Base-by-base conservation (phyloP, 2,888 invertebrate species). In the Dastarcus helophoroides region DNA sequence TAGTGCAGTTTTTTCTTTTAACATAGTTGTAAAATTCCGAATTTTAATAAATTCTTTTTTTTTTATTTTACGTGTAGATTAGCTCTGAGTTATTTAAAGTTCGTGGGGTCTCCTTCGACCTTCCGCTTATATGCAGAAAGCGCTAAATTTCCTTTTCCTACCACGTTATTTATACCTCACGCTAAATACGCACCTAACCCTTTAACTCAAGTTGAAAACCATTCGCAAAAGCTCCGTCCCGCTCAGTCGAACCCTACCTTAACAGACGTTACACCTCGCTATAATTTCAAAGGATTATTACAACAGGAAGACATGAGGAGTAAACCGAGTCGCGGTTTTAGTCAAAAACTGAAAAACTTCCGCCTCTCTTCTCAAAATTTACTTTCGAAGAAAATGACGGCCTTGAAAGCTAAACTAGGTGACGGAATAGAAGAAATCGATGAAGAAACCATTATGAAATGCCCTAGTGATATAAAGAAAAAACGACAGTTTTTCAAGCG, bases 301-400 rank as follows among this genome's bases (percentile, higher is more conserved):
- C 63, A 66, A 24, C 68, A 73, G 39, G 75, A 82, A 63, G 68
- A 73, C 50, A 64, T 69, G 55, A 58, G 76, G 41, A 60, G 73
- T 33, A 58, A 60, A 8, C 54, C 62, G 3, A 56, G 65, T 42
- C 61, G 67, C 41, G 52, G 66, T 23, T 57, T 73, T 48, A 46
- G 69, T 32, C 50, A 74, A 11, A 71, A 71, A 27, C 66, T 81
- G 25, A 76, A 70, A 41, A 75, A 74, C 37, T 61, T 82, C 0
- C 77, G 73, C 47, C 66, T 53, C 53, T 61, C 71, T n/a, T 70
- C 70, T 1, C 69, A 69, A 26, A 68, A 66, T 48, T 67, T 77
- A 15, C 66, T 80, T 8, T 63, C 71, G 1, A 76, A 71, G 48
- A 71, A 70, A 48, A 73, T 76, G 43, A 67, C 65, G 1, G 69